Conservation (phyloP, 2,797 vertebrate genomes). For the Peromyscus eremicus region DNA sequence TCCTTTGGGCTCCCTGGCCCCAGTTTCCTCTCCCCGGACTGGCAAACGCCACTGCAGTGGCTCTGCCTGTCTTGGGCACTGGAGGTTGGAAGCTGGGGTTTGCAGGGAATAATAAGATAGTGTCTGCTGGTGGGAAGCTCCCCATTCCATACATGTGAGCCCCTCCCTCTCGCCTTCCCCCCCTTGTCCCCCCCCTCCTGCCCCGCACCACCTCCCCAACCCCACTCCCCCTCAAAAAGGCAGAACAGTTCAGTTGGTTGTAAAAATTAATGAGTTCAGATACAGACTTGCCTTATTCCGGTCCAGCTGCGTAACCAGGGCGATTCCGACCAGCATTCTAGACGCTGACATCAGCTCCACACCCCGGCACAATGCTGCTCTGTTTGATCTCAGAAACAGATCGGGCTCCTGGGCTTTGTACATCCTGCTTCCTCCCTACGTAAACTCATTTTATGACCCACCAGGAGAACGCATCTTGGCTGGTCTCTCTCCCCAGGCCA, state of each 20-base stretch:
- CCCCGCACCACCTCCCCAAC: constrained; percentile 2
- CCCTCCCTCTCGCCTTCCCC: constrained; percentile 73
- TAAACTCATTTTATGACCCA: constrained; percentile 90
- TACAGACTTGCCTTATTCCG: constrained; percentile 91
- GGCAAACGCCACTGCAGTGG: accelerated
- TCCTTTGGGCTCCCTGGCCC: constrained; percentile 71
- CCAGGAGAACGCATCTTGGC: constrained; percentile 88
- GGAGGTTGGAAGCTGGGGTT: constrained; percentile 5
- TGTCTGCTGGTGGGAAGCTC: constrained; percentile 69
- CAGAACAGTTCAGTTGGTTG: constrained; percentile 89
- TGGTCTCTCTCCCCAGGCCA: constrained; percentile 82
- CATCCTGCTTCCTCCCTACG: constrained; percentile 91
- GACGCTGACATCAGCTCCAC: constrained; percentile 91
- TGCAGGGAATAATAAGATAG: constrained; percentile 72
- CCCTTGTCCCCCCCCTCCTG: constrained; percentile 57
- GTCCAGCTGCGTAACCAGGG: constrained; percentile 92
- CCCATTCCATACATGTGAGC: constrained; percentile 55
- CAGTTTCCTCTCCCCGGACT: constrained; percentile 61
- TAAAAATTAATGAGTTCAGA: constrained; percentile 92
- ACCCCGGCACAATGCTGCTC: constrained; percentile 90
- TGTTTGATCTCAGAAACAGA: constrained; percentile 91
- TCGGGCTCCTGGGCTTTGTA: constrained; percentile 90
- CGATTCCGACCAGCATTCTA: constrained; percentile 89
- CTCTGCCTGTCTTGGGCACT: constrained; percentile 32
- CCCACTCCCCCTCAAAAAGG: constrained; percentile 73